Conservation (phyloP, 2,888 invertebrate genomes). For the Heteromurus nitidus region DNA sequence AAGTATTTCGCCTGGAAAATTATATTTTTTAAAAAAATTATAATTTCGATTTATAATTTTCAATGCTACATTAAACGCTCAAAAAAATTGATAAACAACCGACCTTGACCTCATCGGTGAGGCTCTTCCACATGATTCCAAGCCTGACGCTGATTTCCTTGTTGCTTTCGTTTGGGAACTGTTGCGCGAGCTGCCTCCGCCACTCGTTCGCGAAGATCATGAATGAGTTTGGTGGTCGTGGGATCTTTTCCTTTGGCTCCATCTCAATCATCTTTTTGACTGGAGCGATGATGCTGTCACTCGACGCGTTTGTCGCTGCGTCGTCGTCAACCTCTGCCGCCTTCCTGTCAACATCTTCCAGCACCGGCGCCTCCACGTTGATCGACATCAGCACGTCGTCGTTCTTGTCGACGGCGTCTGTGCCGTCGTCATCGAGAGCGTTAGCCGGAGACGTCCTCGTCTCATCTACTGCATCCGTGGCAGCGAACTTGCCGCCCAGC, state of each 20-base stretch:
- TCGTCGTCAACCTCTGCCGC: background rate
- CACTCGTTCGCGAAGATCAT: constrained; percentile 82
- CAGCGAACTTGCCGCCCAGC: constrained; percentile 1
- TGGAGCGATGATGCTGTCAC: no score
- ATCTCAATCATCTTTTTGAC: constrained; percentile 35
- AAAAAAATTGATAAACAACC: background rate
- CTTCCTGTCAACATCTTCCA: constrained; percentile 74
- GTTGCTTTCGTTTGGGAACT: constrained; percentile 80
- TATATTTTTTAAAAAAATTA: constrained; percentile 7
- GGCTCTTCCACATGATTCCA: constrained; percentile 80
- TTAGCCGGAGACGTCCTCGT: background rate
- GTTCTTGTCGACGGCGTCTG: constrained; percentile 59
- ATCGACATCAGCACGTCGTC: constrained; percentile 73
- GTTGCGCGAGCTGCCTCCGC: constrained; percentile 79
- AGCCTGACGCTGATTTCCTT: constrained; percentile 80
- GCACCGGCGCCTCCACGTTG: constrained; percentile 75
- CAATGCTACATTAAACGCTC: background rate
- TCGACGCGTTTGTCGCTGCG: background rate
- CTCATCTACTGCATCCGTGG: constrained; percentile 6
- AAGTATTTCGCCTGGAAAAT: constrained; percentile 77
- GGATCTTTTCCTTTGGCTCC: constrained; percentile 76
- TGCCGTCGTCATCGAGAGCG: constrained; percentile 13
- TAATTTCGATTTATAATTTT: no score
- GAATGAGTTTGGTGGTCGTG: constrained; percentile 81
- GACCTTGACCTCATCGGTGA: constrained; percentile 78